Base-by-base conservation (phyloP, 2,888 invertebrate genomes). In the Parelbella ahira region DNA sequence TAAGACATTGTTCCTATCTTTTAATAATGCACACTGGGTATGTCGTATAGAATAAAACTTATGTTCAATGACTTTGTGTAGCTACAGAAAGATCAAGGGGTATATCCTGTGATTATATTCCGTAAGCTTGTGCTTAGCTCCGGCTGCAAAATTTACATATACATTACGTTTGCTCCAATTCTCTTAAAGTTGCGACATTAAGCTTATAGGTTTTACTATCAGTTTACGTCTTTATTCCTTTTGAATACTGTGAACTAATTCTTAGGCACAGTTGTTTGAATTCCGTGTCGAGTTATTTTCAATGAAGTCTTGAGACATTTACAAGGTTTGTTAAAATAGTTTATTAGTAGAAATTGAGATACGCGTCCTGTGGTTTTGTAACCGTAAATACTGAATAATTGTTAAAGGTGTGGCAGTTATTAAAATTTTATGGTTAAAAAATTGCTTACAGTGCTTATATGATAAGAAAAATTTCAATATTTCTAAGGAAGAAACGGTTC, bases 81-180 rank as follows among this genome's bases (percentile, higher is more conserved):
- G 15, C 2, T 15, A 15, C 15, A 15, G 2, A 3, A 15, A 15
- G 15, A n/a, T n/a, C n/a, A n/a, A n/a, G n/a, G n/a, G n/a, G n/a
- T n/a, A n/a, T n/a, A n/a, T n/a, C n/a, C 18, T 18, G 29, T 20
- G 8, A 43, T 38, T 43, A 23, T 44, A 48, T 44, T 39, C 41
- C 37, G 43, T 44, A 41, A 37, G 45, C 45, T 45, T 43, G 32
- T 43, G 42, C 42, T 47, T 44, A 34, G 30, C 21, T 37, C 37
- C 42, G 38, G 42, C 38, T 11, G 11, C 39, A 24, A 46, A 49
- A 48, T 53, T 53, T 48, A 43, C 48, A 51, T 51, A 50, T 41
- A 48, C 49, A 48, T 45, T 43, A 45, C 44, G 47, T 43, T 49
- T 50, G 55, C 51, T 52, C 51, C 36, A 55, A 46, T 50, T 52